Conservation (phyloP, 2,113 vertebrate species). For the Holacanthus passer region DNA sequence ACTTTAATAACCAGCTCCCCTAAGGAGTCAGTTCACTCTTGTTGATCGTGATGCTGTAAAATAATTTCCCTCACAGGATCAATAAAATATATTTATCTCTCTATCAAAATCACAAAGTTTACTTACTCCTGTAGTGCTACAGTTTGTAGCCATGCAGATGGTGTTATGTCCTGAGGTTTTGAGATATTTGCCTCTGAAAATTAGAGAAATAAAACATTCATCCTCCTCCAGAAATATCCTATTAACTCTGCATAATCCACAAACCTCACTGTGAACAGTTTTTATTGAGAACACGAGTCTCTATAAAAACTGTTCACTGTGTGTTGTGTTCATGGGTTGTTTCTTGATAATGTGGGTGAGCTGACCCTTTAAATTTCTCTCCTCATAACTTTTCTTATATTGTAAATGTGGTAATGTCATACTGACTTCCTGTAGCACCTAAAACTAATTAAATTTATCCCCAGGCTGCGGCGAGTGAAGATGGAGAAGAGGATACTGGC, state of each 20-base stretch:
- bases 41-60: no score
- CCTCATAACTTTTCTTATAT: not conserved
- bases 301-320: not conserved
- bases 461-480: constrained; percentile 91
- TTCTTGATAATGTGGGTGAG: not conserved
- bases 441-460: not conserved
- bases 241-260: not conserved
- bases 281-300: not conserved
- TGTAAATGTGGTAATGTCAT: not conserved
- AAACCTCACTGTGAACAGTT: not conserved
- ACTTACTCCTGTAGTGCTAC: not conserved
- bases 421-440: not conserved
- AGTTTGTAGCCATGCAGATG: not conserved
- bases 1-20: not conserved
- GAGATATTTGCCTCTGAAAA: not conserved
- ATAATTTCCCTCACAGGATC: no score
- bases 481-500: constrained; percentile 93
- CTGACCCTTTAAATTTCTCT: not conserved
- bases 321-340: not conserved
- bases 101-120: not conserved
- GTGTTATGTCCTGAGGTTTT: not conserved
- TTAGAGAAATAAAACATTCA: not conserved
- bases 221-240: not conserved
- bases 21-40: not conserved
- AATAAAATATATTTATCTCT: no score